Percentiles rank a stretch among this genome's conserved stretches.
These are phyloP conservation scores for Ips nitidus DNA, from an alignment of 1,140 invertebrate genomes.

Conservation along the genomic window DNA sequence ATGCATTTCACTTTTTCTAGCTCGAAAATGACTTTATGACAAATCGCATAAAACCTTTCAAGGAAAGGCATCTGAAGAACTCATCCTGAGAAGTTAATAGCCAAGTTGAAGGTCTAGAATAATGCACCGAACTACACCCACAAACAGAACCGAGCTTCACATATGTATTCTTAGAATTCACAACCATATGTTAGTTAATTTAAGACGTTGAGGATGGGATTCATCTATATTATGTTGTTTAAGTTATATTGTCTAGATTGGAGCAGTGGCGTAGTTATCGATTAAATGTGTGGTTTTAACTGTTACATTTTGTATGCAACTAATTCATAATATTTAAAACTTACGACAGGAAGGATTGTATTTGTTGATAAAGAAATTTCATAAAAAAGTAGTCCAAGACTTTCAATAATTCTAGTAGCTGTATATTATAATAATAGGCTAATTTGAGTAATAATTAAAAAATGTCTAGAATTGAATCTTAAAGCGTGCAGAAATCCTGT, in stretches of 20 bases:
- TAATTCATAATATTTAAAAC: too few relatives aligned
- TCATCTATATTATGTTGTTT: conserved; percentile 6
- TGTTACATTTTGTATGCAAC: too few relatives aligned
- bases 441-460: too few relatives aligned
- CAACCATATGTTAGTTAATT: conserved; percentile 15
- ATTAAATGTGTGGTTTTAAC: background rate
- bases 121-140: conserved; percentile 9
- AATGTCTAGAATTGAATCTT: too few relatives aligned
- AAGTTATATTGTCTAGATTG: conserved; percentile 1
- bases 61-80: conserved; percentile 2
- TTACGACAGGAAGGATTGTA: too few relatives aligned
- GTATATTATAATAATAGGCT: too few relatives aligned
- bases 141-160: conserved; percentile 6
- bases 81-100: background rate
- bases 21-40: conserved; percentile 7
- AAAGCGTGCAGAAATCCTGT: too few relatives aligned
- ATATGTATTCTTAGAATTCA: conserved; percentile 18
- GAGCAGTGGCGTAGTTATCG: background rate
- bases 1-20: too few relatives aligned
- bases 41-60: conserved; percentile 6
- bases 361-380: too few relatives aligned
- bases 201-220: conserved; percentile 5
- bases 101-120: conserved; percentile 21
- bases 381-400: too few relatives aligned
- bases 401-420: too few relatives aligned